phyloP scores from a whole-genome alignment of 2,888 invertebrate species.

The Agapetus fuscipes region DNA sequence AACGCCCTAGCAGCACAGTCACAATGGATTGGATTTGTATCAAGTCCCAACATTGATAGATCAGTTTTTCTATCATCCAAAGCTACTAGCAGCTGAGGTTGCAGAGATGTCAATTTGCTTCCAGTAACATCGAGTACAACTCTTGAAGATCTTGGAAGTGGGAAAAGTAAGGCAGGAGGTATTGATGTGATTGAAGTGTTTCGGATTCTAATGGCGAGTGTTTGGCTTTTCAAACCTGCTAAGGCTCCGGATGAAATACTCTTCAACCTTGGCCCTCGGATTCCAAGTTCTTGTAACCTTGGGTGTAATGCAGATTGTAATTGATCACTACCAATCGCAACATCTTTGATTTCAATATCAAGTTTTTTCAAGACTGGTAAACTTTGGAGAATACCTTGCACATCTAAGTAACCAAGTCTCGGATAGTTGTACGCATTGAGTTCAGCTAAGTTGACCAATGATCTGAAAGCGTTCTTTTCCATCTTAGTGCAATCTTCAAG shows the following conservation, averaged over 20 bases:
- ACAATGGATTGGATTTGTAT: slow-evolving; percentile 73
- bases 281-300: slow-evolving; percentile 60
- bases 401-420: slow-evolving; percentile 71
- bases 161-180: slow-evolving; percentile 76
- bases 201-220: slow-evolving; percentile 61
- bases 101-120: slow-evolving; percentile 64
- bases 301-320: slow-evolving; percentile 71
- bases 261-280: slow-evolving; percentile 64
- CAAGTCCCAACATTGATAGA: slow-evolving; percentile 62
- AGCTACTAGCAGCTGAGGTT: slow-evolving; percentile 68
- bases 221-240: slow-evolving; percentile 67
- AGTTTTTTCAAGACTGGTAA: slow-evolving; percentile 64
- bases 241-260: slow-evolving; percentile 75
- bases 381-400: slow-evolving; percentile 72
- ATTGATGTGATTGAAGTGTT: slow-evolving; percentile 72
- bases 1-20: slow-evolving; percentile 76
- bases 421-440: slow-evolving; percentile 69
- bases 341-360: slow-evolving; percentile 80
- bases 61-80: slow-evolving; percentile 74
- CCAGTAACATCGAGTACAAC: slow-evolving; percentile 70
- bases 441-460: slow-evolving; percentile 57
- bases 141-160: slow-evolving; percentile 76
- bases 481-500: slow-evolving; percentile 63
- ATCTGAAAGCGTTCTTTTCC: slow-evolving; percentile 71
- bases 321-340: slow-evolving; percentile 71